A percentile compares a stretch with the other conserved stretches of the same genome.
These are phyloP conservation scores for Megaceryle torquata DNA, from an alignment of 2,113 vertebrate genomes.

Conservation along the genomic window DNA sequence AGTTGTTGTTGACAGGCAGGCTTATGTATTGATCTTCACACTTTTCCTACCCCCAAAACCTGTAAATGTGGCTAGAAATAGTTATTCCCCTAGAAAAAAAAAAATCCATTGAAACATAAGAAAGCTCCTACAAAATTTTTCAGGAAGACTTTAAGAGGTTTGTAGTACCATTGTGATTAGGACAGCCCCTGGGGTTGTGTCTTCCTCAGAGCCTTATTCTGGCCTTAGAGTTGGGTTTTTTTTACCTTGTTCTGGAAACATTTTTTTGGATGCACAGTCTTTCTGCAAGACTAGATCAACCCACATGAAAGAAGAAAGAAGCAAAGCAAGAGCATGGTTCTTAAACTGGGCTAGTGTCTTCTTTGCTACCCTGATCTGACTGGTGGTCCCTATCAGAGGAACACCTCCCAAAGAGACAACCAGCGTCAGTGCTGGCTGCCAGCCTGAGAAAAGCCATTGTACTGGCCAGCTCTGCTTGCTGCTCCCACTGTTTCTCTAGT, in stretches of 20 bases:
- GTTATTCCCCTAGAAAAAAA: not conserved
- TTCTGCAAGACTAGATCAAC: not conserved
- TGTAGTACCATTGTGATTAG: not conserved
- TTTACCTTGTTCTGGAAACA: not conserved
- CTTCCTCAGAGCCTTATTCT: not conserved
- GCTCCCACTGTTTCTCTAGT: not conserved
- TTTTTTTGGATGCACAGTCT: not conserved
- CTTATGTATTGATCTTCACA: not conserved
- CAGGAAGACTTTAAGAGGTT: not conserved
- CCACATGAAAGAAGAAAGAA: not conserved
- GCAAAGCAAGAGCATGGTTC: not conserved
- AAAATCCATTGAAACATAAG: not conserved
- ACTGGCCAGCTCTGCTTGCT: conserved; percentile 42
- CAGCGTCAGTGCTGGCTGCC: conserved; percentile 33
- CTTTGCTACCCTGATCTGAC: not conserved
- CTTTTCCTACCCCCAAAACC: not conserved
- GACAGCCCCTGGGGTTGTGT: not conserved
- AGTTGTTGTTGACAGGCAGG: not conserved
- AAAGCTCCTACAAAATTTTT: not conserved
- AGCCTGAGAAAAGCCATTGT: conserved; percentile 34
- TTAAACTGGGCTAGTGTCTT: not conserved
- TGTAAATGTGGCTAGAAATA: not conserved
- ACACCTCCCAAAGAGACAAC: not conserved
- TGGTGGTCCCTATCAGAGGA: not conserved
- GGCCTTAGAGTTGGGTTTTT: not conserved